Conservation (phyloP, 1,140 invertebrate species). For the Daktulosphaira vitifoliae region DNA sequence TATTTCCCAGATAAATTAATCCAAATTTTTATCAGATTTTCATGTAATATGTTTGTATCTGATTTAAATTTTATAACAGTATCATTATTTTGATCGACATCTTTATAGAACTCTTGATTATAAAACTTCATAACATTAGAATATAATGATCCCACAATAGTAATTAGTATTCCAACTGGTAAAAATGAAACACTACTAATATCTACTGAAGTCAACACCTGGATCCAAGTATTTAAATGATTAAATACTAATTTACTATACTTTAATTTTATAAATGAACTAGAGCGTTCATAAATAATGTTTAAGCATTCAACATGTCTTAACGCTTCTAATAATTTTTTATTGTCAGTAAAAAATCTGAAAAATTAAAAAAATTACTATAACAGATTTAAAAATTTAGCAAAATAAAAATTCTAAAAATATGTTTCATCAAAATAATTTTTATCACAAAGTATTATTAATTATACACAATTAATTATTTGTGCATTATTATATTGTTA, state of each 20-base stretch:
- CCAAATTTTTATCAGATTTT: conserved; percentile 8
- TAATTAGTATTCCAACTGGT: not conserved
- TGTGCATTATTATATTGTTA: too few species aligned
- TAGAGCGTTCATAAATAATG: not conserved
- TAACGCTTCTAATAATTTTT: not conserved
- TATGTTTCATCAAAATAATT: too few species aligned
- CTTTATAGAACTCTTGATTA: conserved; percentile 4
- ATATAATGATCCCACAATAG: not conserved
- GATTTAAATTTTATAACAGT: not conserved
- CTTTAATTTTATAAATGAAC: conserved; percentile 1
- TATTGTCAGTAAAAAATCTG: conserved; percentile 3
- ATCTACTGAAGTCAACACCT: not conserved
- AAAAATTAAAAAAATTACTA: too few species aligned
- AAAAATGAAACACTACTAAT: not conserved
- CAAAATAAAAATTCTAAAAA: too few species aligned
- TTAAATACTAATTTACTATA: conserved; percentile 13
- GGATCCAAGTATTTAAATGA: not conserved
- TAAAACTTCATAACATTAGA: conserved; percentile 7
- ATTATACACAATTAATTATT: too few species aligned
- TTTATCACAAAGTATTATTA: too few species aligned
- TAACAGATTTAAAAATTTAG: too few species aligned
- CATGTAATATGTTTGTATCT: conserved; percentile 9
- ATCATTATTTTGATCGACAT: not conserved
- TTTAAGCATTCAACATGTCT: conserved; percentile 21
- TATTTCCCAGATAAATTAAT: not conserved